phyloP scores from a whole-genome alignment of 2,888 invertebrate species.

The Ennomos quercinarius region DNA sequence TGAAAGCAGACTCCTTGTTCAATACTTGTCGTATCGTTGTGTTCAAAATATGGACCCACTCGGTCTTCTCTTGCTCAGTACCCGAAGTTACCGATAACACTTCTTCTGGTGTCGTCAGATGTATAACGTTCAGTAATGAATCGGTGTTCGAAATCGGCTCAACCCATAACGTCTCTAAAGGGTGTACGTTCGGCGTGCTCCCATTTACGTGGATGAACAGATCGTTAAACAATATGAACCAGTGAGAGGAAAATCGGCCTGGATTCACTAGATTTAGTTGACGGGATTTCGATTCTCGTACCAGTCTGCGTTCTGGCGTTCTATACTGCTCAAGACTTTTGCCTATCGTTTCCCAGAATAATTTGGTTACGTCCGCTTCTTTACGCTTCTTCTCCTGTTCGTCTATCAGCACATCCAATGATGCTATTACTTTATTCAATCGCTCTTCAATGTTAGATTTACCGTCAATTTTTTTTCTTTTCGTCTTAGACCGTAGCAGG shows the following conservation, averaged over 20 bases:
- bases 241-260: slow-evolving; percentile 90
- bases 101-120: slow-evolving; percentile 92
- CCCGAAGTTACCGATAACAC: slow-evolving; percentile 88
- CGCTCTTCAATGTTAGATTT: slow-evolving; percentile 82
- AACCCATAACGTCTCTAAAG: slow-evolving; percentile 92
- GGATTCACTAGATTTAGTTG: slow-evolving; percentile 89
- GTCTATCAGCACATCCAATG: slow-evolving; percentile 87
- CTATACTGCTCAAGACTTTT: slow-evolving; percentile 87
- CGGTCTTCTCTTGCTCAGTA: slow-evolving; percentile 89
- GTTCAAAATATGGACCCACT: slow-evolving; percentile 92
- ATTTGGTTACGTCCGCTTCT: slow-evolving; percentile 88
- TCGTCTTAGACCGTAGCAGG: slow-evolving; percentile 78
- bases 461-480: slow-evolving; percentile 67
- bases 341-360: slow-evolving; percentile 90
- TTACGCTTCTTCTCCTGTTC: slow-evolving; percentile 86
- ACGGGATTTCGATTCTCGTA: slow-evolving; percentile 90
- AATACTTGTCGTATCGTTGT: slow-evolving; percentile 89
- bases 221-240: slow-evolving; percentile 93
- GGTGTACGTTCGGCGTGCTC: slow-evolving; percentile 87
- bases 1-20: slow-evolving; percentile 86
- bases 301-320: slow-evolving; percentile 88
- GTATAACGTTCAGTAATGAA: slow-evolving; percentile 87
- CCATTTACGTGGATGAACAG: slow-evolving; percentile 91
- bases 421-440: slow-evolving; percentile 84
- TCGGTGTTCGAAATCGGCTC: slow-evolving; percentile 89